A percentile compares a stretch with the other conserved stretches of the same genome.
Conservation (phyloP, 2,888 invertebrate species). For the Dolomedes plantarius region DNA sequence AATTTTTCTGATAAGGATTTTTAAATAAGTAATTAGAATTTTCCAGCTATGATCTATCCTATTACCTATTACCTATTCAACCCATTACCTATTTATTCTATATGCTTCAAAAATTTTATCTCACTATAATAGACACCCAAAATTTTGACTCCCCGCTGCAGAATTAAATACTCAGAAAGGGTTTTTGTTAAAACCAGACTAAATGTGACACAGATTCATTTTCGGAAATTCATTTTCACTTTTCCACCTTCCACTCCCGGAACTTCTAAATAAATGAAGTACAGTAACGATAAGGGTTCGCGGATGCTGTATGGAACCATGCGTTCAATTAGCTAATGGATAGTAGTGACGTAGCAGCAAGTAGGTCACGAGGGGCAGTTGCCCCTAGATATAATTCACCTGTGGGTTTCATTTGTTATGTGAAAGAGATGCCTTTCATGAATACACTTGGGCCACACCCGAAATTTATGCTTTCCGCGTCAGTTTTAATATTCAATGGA, state of each 20-base stretch:
- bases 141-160: too few relatives aligned
- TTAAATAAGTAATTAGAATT: too few relatives aligned
- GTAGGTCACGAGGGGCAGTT: conserved; percentile 46
- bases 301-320: background rate
- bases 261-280: background rate
- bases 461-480: background rate
- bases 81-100: too few relatives aligned
- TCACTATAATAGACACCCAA: too few relatives aligned
- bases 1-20: too few relatives aligned
- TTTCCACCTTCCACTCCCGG: background rate
- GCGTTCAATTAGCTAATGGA: conserved; percentile 60
- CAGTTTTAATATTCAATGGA: too few relatives aligned
- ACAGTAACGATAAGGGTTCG: background rate
- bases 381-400: conserved; percentile 33
- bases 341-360: conserved; percentile 21
- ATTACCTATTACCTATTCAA: too few relatives aligned
- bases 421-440: background rate
- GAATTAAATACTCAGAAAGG: too few relatives aligned
- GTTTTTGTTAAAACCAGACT: too few relatives aligned
- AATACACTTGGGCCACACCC: background rate
- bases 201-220: background rate
- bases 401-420: conserved; percentile 28
- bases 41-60: too few relatives aligned
- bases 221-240: background rate
- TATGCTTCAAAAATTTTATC: too few relatives aligned